These are phyloP conservation scores for Octodon degus DNA, from an alignment of 2,113 vertebrate species.

Conservation along the genomic window DNA sequence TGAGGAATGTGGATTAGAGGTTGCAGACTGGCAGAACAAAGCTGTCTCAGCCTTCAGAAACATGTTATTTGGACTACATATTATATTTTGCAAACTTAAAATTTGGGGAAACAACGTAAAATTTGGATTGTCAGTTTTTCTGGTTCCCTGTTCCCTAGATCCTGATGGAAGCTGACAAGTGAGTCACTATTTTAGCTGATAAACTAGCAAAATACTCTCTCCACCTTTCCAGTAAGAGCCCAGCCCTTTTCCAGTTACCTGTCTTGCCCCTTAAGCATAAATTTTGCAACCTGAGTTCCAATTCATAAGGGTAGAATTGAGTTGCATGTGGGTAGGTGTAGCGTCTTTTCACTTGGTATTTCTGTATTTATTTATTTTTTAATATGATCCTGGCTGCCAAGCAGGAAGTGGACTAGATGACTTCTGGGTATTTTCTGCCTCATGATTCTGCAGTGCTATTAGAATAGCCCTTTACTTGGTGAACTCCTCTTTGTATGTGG, in stretches of 20 bases:
- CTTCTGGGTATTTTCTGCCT: not conserved
- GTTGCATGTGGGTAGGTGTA: not conserved
- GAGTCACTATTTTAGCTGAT: not conserved
- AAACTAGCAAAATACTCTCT: not conserved
- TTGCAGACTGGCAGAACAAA: not conserved
- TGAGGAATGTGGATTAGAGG: slow-evolving; percentile 11
- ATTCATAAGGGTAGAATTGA: slow-evolving; percentile 8
- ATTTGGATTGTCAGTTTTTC: not conserved
- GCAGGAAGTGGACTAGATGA: not conserved
- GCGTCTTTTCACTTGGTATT: slow-evolving; percentile 13
- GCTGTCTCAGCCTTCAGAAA: not conserved
- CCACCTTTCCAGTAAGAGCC: not conserved
- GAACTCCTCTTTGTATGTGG: not conserved
- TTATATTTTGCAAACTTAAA: slow-evolving; percentile 30
- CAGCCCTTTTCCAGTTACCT: not conserved
- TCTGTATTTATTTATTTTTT: slow-evolving; percentile 11
- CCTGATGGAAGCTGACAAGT: not conserved
- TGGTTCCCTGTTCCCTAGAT: not conserved
- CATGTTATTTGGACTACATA: not conserved
- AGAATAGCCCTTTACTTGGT: not conserved
- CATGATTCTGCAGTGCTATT: not conserved
- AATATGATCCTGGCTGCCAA: not conserved
- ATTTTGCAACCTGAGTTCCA: not conserved
- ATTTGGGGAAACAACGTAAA: not conserved
- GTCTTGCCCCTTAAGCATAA: not conserved